Evolutionary conservation across 2,888 invertebrate genomes (phyloP).

Genomic region (Agapetus fuscipes): DNA sequence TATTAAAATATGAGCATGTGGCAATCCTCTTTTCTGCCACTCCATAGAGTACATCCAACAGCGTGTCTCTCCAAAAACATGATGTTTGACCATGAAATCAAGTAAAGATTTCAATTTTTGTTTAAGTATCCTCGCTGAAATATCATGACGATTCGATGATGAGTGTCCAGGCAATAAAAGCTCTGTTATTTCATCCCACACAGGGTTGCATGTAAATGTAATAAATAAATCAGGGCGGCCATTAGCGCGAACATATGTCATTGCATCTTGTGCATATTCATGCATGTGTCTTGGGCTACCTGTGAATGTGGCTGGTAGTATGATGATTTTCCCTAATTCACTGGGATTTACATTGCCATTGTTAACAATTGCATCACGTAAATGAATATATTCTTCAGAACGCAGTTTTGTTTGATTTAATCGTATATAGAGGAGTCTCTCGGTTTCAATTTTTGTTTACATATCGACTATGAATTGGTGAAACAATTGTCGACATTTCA

Average conservation of each 20-base stretch:
- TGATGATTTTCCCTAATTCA: conserved; percentile 16
- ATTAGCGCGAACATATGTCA: conserved; percentile 4
- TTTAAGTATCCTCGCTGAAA: conserved; percentile 22
- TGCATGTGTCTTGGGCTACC: conserved; percentile 1
- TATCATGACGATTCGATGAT: conserved; percentile 22
- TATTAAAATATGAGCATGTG: conserved; percentile 22
- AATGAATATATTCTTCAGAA: conserved; percentile 26
- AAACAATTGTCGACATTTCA: conserved; percentile 24
- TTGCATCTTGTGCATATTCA: conserved; percentile 2
- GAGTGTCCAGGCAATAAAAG: conserved; percentile 11
- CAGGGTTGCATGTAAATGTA: conserved; percentile 7
- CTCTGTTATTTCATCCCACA: conserved; percentile 1
- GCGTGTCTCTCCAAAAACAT: conserved; percentile 23
- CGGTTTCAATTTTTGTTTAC: conserved; percentile 29
- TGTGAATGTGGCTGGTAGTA: neutral
- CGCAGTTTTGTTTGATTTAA: conserved; percentile 26
- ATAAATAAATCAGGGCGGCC: conserved; percentile 3
- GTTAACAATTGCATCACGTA: no score
- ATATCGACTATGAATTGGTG: conserved; percentile 27
- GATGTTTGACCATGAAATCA: conserved; percentile 20
- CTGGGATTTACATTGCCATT: conserved; percentile 20
- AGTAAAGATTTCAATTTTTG: conserved; percentile 19
- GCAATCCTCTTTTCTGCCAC: no score
- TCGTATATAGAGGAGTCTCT: conserved; percentile 25
- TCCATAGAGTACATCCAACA: conserved; percentile 25